Percentiles rank a stretch among this genome's conserved stretches.
These are phyloP conservation scores for Pampusana beccarii DNA, from an alignment of 2,113 vertebrate species.

Conservation along the genomic window DNA sequence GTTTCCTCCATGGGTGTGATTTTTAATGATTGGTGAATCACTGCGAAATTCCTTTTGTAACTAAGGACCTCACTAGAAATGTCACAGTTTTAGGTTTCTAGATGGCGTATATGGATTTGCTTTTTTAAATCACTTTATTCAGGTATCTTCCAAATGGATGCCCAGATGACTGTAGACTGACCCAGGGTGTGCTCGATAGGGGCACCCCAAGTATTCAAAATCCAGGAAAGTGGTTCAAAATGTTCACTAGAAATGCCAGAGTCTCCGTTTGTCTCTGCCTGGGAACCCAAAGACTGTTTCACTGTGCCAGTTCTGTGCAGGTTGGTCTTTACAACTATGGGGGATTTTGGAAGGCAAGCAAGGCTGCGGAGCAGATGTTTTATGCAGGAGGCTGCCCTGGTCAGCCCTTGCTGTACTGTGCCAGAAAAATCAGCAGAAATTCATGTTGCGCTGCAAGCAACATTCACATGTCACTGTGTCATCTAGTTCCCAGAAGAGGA, in stretches of 20 bases:
- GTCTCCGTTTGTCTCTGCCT: background rate
- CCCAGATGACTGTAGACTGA: background rate
- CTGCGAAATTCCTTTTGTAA: background rate
- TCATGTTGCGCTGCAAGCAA: background rate
- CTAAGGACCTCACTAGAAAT: background rate
- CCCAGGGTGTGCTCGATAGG: background rate
- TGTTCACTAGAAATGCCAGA: background rate
- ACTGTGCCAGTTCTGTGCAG: background rate
- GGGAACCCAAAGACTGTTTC: background rate
- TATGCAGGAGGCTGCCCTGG: slow-evolving; percentile 28
- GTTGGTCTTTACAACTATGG: background rate
- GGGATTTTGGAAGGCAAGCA: background rate
- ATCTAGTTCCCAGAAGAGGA: slow-evolving; percentile 27
- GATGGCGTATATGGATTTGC: background rate
- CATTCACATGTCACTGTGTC: slow-evolving; percentile 40
- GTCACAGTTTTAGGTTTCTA: background rate
- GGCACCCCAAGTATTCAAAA: background rate
- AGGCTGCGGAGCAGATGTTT: slow-evolving; percentile 36
- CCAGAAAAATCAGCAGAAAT: slow-evolving; percentile 66
- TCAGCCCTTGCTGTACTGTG: background rate
- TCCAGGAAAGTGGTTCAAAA: background rate
- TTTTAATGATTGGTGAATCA: background rate
- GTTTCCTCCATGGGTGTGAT: background rate
- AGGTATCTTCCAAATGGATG: background rate
- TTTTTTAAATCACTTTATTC: background rate